Base-by-base conservation (phyloP, 1,140 invertebrate species). In the Drosophila prosaltans region DNA sequence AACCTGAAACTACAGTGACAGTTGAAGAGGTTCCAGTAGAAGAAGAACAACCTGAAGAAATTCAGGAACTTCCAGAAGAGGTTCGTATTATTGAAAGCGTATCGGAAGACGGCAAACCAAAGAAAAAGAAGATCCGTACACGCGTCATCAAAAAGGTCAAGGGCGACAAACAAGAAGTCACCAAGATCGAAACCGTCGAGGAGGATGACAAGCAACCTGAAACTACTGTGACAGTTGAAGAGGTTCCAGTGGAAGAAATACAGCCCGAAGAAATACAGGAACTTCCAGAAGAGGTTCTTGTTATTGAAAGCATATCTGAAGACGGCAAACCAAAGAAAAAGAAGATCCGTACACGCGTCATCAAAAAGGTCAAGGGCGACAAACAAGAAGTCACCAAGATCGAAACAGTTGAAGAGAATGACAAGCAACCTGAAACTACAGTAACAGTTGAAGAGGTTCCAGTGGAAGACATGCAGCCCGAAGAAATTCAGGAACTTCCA, bases 61-160 rank as follows among this genome's bases (percentile, higher is more conserved):
- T 72, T 21, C 45, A 61, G 39, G 70, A 72, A 9, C 64, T 72
- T 48, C 69, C 69, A 2, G 70, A 72, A 5, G 70, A 67, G 24
- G 64, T 72, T 57, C 70, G 57, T 11, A 58, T 72, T 0, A 64
- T 72, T 8, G 70, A 72, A 62, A 39, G 64, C 7, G 16, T 72
- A 0, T 26, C 58, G n/a, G 70, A 72, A 67, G 70, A 72, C 11
- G 70, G 70, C 21, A 72, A 61, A 40, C 70, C 70, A 0, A 72
- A 67, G 58, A 67, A 67, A 45, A 72, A 66, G 64, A 72, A 72
- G 58, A 72, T 72, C 16, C 70, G 70, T 28, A 72, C 70, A 21
- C 70, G 70, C 28, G 64, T 72, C 1, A 72, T 72, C 65, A 72
- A 72, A 45, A 72, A 72, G 70, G 40, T 72, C n/a, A 72, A 72